Evolutionary conservation across 1,140 invertebrate species (phyloP), one percentile per base, ranked within the genome.

Genomic region (Phortica variegata): DNA sequence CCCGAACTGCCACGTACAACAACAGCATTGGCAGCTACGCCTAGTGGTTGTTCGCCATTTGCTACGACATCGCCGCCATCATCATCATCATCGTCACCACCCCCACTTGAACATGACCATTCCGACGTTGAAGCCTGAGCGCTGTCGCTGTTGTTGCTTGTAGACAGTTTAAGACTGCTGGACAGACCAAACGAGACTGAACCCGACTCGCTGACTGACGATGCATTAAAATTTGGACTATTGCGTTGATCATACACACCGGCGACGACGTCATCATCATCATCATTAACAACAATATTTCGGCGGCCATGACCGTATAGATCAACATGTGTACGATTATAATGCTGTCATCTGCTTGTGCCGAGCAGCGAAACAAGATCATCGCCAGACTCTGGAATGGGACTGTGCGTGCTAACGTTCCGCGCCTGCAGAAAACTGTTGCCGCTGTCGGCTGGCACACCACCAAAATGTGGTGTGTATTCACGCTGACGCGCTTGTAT

Each of bases 291-390:
- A n/a, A n/a, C n/a, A n/a, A n/a, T n/a, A n/a, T n/a, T n/a, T n/a
- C n/a, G n/a, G n/a, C n/a, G n/a, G n/a, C n/a, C n/a, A n/a, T n/a
- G n/a, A n/a, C n/a, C n/a, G n/a, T n/a, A n/a, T n/a, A n/a, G 46
- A 13, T 56, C 47, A 36, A 58, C 60, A 2, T 55, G 50, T 17
- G 57, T 56, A 17, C 58, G 48, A 17, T 63, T 55, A 44, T 69
- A 65, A 34, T 61, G 69, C 47, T 73, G 70, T 73, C 70, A 73
- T 72, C 70, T 73, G 36, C 60, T 58, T 45, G 54, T 49, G 34
- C 70, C 70, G 40, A 73, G 43, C 21, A 73, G 50, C 16, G 70
- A 56, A 18, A 66, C 62, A 53, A 73, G 73, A 37, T 73, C 70
- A 49, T 73, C 70, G 38, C 53, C 65, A 17, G 70, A 68, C 46